These are phyloP conservation scores for Grantiella picta DNA, from an alignment of 2,113 vertebrate genomes.

Conservation along the genomic window DNA sequence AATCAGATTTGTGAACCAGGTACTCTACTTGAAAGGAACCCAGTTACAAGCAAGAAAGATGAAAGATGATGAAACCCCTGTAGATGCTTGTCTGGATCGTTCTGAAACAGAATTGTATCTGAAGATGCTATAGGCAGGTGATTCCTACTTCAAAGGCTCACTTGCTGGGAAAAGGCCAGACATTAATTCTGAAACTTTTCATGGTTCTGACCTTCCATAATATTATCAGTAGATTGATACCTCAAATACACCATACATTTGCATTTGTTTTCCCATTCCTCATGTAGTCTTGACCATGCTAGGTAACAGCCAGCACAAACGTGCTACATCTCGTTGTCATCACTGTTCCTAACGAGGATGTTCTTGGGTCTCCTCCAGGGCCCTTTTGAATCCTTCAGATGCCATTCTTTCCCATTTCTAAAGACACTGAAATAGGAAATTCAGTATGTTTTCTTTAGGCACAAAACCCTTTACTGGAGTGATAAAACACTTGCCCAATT, in stretches of 20 bases:
- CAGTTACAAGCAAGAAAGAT: neutral
- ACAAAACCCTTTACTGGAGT: neutral
- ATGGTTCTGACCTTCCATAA: neutral
- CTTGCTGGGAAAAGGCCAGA: neutral
- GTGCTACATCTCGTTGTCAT: neutral
- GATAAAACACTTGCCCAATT: neutral
- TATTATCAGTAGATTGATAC: neutral
- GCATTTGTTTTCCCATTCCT: neutral
- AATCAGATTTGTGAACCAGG: neutral
- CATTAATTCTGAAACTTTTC: neutral
- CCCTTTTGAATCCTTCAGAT: neutral
- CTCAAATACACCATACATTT: neutral
- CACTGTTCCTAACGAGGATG: neutral
- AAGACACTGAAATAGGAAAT: neutral
- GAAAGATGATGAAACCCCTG: neutral
- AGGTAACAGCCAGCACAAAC: neutral
- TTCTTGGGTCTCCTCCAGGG: neutral
- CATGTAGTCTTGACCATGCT: neutral
- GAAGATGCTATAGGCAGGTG: rapidly evolving
- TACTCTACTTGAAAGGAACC: neutral
- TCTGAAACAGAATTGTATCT: neutral
- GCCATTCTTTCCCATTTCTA: neutral
- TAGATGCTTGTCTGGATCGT: neutral
- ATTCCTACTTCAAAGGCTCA: neutral
- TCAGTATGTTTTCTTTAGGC: neutral